These are phyloP conservation scores for Crocallis elinguaria DNA, from an alignment of 2,888 invertebrate species.

Conservation along the genomic window DNA sequence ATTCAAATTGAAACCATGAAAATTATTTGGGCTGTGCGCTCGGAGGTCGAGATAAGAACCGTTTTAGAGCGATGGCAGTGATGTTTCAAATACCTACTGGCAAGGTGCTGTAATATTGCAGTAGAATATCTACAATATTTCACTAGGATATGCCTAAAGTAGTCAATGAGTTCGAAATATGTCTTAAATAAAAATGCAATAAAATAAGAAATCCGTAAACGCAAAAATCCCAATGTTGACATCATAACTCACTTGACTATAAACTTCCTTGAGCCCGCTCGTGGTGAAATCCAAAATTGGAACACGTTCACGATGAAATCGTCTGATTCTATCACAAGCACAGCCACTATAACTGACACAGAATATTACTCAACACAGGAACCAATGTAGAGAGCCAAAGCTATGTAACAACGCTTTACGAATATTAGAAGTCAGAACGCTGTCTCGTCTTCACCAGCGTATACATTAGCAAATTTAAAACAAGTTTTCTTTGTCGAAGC, in stretches of 20 bases:
- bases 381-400: slow-evolving; percentile 65
- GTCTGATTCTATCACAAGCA: slow-evolving; percentile 80
- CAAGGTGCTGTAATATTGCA: neutral
- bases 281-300: slow-evolving; percentile 83
- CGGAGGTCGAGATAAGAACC: slow-evolving; percentile 46
- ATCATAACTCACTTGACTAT: slow-evolving; percentile 77
- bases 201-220: slow-evolving; percentile 5
- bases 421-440: slow-evolving; percentile 48
- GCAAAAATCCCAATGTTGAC: slow-evolving; percentile 7
- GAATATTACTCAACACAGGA: slow-evolving; percentile 81
- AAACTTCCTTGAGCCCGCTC: slow-evolving; percentile 84
- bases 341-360: slow-evolving; percentile 80
- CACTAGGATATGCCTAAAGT: neutral
- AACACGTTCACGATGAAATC: slow-evolving; percentile 80
- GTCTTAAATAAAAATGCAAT: neutral
- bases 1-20: slow-evolving; percentile 33
- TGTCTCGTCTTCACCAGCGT: slow-evolving; percentile 53
- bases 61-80: slow-evolving; percentile 37
- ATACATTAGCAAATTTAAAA: slow-evolving; percentile 60
- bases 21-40: slow-evolving; percentile 34
- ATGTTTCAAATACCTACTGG: neutral
- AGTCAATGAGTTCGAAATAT: neutral
- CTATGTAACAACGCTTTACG: slow-evolving; percentile 58
- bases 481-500: slow-evolving; percentile 68
- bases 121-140: too few relatives aligned